A percentile compares a stretch with the other conserved stretches of the same genome.
These are phyloP conservation scores for Chrosomus eos DNA, from an alignment of 2,797 vertebrate genomes.

Conservation along the genomic window DNA sequence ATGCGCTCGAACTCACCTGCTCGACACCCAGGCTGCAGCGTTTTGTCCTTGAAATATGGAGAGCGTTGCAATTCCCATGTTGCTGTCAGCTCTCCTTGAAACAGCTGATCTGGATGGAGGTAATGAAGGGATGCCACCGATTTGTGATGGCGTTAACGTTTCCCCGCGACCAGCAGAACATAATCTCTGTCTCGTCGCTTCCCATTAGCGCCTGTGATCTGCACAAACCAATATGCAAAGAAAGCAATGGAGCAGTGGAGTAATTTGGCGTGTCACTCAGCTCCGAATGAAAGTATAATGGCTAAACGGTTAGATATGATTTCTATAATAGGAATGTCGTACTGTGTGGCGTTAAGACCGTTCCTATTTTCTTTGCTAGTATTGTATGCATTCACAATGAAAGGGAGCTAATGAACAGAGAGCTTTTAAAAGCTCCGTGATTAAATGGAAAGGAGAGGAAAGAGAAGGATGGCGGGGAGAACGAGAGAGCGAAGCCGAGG, in stretches of 20 bases:
- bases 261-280: constrained; percentile 80
- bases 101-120: constrained; percentile 68
- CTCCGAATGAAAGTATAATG: constrained; percentile 73
- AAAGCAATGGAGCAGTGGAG: constrained; percentile 75
- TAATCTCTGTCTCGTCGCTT: constrained; percentile 80
- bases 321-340: constrained; percentile 77
- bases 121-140: constrained; percentile 71
- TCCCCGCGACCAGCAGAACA: constrained; percentile 76
- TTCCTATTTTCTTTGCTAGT: constrained; percentile 68
- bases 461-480: constrained; percentile 50
- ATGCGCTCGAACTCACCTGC: constrained; percentile 45
- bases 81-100: constrained; percentile 59
- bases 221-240: constrained; percentile 76
- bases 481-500: constrained; percentile 57
- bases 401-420: constrained; percentile 77
- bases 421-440: constrained; percentile 81
- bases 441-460: constrained; percentile 79
- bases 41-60: constrained; percentile 63
- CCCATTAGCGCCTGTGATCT: constrained; percentile 78
- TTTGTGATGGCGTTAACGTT: constrained; percentile 73
- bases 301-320: constrained; percentile 77
- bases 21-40: constrained; percentile 41
- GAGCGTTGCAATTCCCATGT: constrained; percentile 51
- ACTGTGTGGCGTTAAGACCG: constrained; percentile 74
- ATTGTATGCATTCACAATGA: constrained; percentile 76